Conservation (phyloP, 2,113 vertebrate genomes). For the Alethe castanea region DNA sequence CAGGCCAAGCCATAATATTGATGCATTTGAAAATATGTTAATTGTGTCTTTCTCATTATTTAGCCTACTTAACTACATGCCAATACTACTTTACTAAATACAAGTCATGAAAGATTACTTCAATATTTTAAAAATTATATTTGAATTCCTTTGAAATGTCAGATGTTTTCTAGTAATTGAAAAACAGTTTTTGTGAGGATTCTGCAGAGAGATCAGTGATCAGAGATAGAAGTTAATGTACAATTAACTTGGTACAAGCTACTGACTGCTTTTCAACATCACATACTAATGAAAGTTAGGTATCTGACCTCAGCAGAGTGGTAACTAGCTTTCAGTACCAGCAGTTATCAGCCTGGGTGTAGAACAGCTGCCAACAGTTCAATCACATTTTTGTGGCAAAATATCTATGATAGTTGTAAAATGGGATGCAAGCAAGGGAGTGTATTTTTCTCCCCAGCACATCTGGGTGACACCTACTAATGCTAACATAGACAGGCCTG, state of each 20-base stretch:
- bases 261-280: neutral
- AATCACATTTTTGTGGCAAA: neutral
- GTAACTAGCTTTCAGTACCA: neutral
- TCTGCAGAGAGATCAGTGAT: neutral
- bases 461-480: neutral
- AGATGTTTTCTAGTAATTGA: neutral
- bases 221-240: neutral
- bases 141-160: slow-evolving; percentile 8
- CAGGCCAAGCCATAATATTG: slow-evolving; percentile 37
- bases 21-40: slow-evolving; percentile 68
- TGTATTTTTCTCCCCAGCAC: neutral
- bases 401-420: neutral
- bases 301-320: neutral
- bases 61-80: slow-evolving; percentile 41
- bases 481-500: neutral
- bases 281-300: neutral
- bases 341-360: neutral
- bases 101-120: slow-evolving; percentile 27
- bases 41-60: slow-evolving; percentile 52
- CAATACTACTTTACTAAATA: slow-evolving; percentile 17
- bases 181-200: neutral
- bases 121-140: slow-evolving; percentile 15
- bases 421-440: neutral
- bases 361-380: neutral
- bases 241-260: neutral